Percentiles rank a stretch among this genome's conserved stretches.
phyloP scores from a whole-genome alignment of 2,113 vertebrate genomes.

The Diadophis punctatus region DNA sequence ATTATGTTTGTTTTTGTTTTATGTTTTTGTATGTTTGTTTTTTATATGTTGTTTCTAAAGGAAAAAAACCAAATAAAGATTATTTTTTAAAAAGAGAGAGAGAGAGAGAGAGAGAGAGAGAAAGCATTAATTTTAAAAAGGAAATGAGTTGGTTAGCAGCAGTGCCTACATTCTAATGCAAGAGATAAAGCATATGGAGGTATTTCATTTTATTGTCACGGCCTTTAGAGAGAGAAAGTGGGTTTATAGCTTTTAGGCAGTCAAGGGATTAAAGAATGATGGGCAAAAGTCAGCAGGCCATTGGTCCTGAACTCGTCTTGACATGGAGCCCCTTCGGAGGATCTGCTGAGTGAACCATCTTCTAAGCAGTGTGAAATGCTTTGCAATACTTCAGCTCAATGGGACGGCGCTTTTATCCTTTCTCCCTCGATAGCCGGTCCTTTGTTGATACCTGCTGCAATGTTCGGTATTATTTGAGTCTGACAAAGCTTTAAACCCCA shows the following conservation, averaged over 20 bases:
- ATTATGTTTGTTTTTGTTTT: neutral
- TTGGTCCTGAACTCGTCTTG: constrained; percentile 29
- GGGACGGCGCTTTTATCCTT: constrained; percentile 30
- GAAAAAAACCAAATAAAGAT: too few species aligned
- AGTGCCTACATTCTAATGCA: neutral
- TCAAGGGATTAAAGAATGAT: constrained; percentile 47
- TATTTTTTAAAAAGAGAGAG: too few species aligned
- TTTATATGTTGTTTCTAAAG: too few species aligned
- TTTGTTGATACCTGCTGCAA: neutral
- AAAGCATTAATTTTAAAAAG: neutral
- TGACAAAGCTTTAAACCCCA: rapidly evolving
- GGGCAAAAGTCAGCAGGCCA: constrained; percentile 3
- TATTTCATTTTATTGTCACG: neutral
- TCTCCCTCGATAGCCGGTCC: neutral
- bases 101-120: too few species aligned
- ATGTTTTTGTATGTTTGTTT: too few species aligned
- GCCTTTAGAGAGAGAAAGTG: constrained; percentile 24
- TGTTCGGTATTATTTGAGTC: neutral
- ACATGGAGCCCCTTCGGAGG: constrained; percentile 30
- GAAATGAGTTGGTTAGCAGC: neutral
- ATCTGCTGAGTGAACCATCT: constrained; percentile 25
- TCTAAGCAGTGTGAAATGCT: constrained; percentile 43
- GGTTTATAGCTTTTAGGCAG: constrained; percentile 46
- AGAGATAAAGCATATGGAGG: neutral
- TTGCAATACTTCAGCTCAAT: constrained; percentile 30